Evolutionary conservation across 30 jellyfish, hydroid and myxozoan species (phyloP), one percentile per base, ranked within the genome.

Genomic region (Turritopsis dohrnii): DNA sequence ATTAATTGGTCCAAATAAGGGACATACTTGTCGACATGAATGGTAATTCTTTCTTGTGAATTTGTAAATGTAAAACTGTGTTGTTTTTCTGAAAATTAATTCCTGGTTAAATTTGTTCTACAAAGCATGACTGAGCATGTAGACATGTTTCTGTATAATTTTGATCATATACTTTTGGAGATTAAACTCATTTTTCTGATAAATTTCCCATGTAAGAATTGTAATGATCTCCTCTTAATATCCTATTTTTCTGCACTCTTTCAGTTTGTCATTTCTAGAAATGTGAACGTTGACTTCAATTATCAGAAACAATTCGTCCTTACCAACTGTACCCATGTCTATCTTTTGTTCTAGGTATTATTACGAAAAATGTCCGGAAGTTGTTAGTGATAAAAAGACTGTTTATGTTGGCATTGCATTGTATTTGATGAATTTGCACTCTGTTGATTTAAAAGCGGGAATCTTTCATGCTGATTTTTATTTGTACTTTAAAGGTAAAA

Each of bases 351-450:
- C 3, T 76, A 90, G 97, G 97, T 90, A 90, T 65, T 90, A 90
- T 54, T 90, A 90, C 83, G 97, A 90, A 73, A 90, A 90, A 77
- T 90, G 97, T 85, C 97, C 97, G 0, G 97, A 90, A 71, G 84
- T 86, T 53, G 95, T 90, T 29, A 90, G 97, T 83, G 97, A 82
- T 17, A 86, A 90, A 83, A 90, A 90, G 79, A 90, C 97, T 66
- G 97, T 90, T 31, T 90, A 90, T 83, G 97, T 90, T 86, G 97
- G 97, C 7, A 90, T 90, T 31, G 97, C 97, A 0, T 84, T 90
- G 24, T 90, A 90, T 72, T 79, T 90, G 72, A 86, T 90, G 95
- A 90, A 90, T 83, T 52, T 90, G 30, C 97, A 90, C 69, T 90
- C 97, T 22, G 97, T 90, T 81, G 97, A 90, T 72, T 71, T 90